These are phyloP conservation scores for Actinemys pallida DNA, from an alignment of 2,113 vertebrate species.

Conservation along the genomic window DNA sequence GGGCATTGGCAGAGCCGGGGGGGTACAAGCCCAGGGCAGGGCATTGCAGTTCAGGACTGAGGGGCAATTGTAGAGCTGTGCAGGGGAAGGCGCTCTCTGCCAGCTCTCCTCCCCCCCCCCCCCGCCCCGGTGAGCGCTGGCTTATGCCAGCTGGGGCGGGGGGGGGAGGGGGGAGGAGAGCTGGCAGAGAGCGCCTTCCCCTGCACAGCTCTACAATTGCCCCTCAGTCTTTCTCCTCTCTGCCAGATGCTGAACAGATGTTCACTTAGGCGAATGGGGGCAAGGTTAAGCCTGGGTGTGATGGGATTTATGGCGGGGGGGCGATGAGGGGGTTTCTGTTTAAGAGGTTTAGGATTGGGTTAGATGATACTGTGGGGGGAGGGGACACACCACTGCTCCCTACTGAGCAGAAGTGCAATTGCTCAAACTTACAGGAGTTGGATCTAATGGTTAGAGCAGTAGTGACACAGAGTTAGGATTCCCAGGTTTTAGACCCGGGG, in stretches of 20 bases:
- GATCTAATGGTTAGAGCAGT: too few species aligned
- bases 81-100: neutral
- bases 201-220: too few species aligned
- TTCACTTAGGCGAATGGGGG: neutral
- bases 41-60: too few species aligned
- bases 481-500: too few species aligned
- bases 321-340: neutral
- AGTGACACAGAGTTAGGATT: too few species aligned
- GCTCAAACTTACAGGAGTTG: neutral
- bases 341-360: neutral
- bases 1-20: neutral
- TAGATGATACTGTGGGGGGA: neutral
- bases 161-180: too few species aligned
- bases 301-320: fast-evolving
- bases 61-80: neutral
- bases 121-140: neutral
- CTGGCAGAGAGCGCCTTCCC: too few species aligned
- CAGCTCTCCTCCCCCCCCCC: neutral
- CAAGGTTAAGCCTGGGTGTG: neutral
- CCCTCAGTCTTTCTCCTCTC: neutral
- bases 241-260: neutral
- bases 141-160: neutral
- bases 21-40: neutral
- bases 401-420: neutral
- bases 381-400: neutral